These are phyloP conservation scores for Hyles lineata DNA, from an alignment of 2,888 invertebrate species.

Conservation along the genomic window DNA sequence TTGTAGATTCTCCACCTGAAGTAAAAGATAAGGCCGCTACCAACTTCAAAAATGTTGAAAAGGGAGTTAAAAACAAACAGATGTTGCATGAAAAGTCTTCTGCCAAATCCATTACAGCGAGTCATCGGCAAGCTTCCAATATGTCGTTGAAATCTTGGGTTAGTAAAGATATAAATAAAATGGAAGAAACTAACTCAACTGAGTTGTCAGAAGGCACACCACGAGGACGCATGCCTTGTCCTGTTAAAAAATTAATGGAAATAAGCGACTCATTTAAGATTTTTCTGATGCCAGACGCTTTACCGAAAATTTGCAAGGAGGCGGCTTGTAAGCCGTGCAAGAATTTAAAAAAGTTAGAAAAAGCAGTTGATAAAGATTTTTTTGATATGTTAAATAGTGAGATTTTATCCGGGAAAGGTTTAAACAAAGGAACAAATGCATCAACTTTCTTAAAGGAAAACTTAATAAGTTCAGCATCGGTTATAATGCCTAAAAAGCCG, in stretches of 20 bases:
- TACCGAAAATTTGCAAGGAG: slow-evolving; percentile 6
- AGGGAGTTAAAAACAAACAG: not conserved
- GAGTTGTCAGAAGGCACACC: not conserved
- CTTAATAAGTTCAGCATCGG: too few species aligned
- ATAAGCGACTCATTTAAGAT: not conserved
- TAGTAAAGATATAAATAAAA: not conserved
- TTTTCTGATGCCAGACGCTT: not conserved
- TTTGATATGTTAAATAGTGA: not conserved
- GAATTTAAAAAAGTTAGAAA: not conserved
- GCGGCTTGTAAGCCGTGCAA: slow-evolving; percentile 6
- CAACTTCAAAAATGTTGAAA: too few species aligned
- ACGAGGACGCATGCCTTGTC: not conserved
- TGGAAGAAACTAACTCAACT: not conserved
- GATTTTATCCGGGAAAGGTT: too few species aligned
- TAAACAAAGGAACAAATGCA: too few species aligned
- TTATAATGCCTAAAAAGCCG: too few species aligned
- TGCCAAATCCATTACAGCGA: too few species aligned
- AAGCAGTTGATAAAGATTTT: not conserved
- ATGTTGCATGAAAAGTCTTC: too few species aligned
- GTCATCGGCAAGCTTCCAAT: not conserved
- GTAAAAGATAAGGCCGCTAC: too few species aligned
- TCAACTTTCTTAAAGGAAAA: too few species aligned
- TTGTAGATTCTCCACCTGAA: too few species aligned
- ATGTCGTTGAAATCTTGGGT: not conserved
- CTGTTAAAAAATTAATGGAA: not conserved